These are phyloP conservation scores for Pipistrellus pipistrellus DNA, from an alignment of 2,797 vertebrate genomes.

Conservation along the genomic window DNA sequence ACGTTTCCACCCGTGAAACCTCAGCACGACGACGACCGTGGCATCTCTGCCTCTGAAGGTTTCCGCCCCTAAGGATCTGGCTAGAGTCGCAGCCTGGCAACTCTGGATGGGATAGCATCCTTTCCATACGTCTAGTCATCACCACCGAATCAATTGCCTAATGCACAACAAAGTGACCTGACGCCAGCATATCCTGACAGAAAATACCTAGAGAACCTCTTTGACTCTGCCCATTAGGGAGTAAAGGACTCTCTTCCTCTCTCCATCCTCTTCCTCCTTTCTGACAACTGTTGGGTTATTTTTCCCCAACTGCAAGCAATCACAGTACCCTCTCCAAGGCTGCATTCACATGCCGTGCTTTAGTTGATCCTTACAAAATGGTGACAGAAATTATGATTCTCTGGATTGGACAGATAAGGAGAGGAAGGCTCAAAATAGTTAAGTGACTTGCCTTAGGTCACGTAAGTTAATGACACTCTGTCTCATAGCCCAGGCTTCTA, in stretches of 20 bases:
- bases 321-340: neutral
- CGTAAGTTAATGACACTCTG: neutral
- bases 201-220: neutral
- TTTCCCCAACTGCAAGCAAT: neutral
- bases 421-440: neutral
- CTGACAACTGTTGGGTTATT: neutral
- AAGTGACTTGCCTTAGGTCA: neutral
- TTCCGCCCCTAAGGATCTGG: neutral
- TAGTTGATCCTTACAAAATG: neutral
- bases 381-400: neutral
- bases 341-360: neutral
- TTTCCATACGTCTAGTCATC: neutral
- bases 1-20: neutral
- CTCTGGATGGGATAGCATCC: neutral
- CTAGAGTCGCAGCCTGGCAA: neutral
- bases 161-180: neutral
- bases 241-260: neutral
- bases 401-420: neutral
- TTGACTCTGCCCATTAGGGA: neutral
- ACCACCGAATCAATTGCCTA: neutral
- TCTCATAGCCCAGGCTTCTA: neutral
- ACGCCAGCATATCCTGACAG: neutral
- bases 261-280: neutral
- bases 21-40: accelerated
- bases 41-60: neutral